Base-by-base conservation (phyloP, 2,797 vertebrate species). In the Cossypha heuglini region DNA sequence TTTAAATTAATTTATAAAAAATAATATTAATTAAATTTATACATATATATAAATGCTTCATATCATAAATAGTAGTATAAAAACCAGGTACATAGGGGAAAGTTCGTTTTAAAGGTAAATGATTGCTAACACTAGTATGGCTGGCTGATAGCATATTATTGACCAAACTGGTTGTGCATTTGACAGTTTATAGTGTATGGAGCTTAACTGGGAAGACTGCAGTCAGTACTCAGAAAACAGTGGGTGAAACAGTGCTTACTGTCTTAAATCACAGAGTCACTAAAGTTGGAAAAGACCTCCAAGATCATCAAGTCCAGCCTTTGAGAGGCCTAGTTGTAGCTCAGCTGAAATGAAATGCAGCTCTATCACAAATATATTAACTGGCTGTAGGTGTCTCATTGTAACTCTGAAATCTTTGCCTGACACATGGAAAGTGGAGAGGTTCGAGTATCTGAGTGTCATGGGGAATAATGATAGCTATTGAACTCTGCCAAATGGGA, bases 381-480 rank as follows among this genome's bases (percentile, higher is more conserved):
- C 17, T 76, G 45, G 6, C 17, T 17, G 1, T 9, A 14, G 55
- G 3, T 80, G 3, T 80, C 29, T 22, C 11, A 1, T 35, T 7
- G 6, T 54, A 69, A 29, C 26, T 81, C 28, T 62, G 59, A 45
- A 51, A 12, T 74, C 77, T 58, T 59, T 49, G 16, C 6, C 4
- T 72, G 48, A 35, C 16, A 7, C 7, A 1, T 10, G 67, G 21
- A 25, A 54, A 25, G 28, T 33, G 49, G 24, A 88, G 58, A 55
- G 16, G 42, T 22, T 40, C 15, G 6, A 33, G 22, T 74, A 13
- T 2, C 11, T 40, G n/a, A 20, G 40, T 45, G 37, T 48, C 66
- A 5, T 2, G 21, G 49, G n/a, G 22, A 46, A 5, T 75, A 58
- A 13, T 0, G 1, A 7, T 25, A 71, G 29, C 11, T 63, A 2